Conservation (phyloP, 23 tunicate genomes). For the Oikopleura albicans region DNA sequence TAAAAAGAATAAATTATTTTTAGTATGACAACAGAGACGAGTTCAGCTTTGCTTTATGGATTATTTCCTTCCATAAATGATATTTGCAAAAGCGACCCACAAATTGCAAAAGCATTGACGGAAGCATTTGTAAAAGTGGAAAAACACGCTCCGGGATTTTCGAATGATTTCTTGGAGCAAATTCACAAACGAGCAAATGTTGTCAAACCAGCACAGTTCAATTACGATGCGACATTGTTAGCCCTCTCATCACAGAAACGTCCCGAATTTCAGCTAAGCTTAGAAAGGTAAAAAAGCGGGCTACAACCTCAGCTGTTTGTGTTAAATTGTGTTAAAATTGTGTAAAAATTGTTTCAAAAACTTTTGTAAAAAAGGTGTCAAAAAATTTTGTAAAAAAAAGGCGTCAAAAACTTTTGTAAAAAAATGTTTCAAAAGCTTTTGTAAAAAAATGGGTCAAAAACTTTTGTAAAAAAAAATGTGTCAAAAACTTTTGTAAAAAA, state of each 20-base stretch:
- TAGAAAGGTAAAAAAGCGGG: background rate
- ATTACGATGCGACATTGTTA: background rate
- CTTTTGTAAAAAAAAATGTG: too few relatives aligned
- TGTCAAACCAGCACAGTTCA: background rate
- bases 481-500: too few relatives aligned
- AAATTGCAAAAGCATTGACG: background rate
- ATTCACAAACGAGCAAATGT: background rate
- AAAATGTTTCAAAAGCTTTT: too few relatives aligned
- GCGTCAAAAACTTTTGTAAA: too few relatives aligned
- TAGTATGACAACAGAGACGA: background rate
- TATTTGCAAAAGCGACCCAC: background rate
- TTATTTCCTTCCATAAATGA: background rate
- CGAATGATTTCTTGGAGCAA: background rate
- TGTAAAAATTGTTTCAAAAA: too few relatives aligned
- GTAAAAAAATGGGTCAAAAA: too few relatives aligned
- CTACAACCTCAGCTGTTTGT: too few relatives aligned
- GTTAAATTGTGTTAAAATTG: too few relatives aligned
- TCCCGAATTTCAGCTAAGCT: background rate
- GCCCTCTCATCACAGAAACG: background rate
- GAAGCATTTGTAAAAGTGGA: background rate
- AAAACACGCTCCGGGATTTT: conserved; percentile 14
- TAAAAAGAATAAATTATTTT: too few relatives aligned
- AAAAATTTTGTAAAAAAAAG: too few relatives aligned
- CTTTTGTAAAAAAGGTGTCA: too few relatives aligned
- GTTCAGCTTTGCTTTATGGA: background rate